phyloP scores from a whole-genome alignment of 1,140 invertebrate species.

The Drosophila chauvacae region DNA sequence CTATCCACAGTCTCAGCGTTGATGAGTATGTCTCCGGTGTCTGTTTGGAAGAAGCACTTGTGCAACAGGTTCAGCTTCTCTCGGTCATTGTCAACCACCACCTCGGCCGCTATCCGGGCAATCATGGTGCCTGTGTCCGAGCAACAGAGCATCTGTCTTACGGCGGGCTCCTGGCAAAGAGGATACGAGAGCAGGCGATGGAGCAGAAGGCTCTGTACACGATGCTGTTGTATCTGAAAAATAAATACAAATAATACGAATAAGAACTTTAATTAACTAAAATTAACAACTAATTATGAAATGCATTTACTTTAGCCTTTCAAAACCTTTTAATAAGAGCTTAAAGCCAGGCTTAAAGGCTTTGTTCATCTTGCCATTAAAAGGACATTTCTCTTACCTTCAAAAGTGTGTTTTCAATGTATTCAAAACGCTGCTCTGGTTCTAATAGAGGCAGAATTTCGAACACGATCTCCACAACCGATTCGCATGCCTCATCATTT shows the following conservation, averaged over 20 bases:
- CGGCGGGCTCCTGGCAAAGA: conserved; percentile 84
- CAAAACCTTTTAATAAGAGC: no score
- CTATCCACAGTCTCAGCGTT: conserved; percentile 85
- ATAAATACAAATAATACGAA: background rate
- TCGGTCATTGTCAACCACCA: conserved; percentile 82
- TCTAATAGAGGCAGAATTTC: conserved; percentile 86
- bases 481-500: conserved; percentile 83
- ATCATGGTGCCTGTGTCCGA: conserved; percentile 84
- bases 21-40: conserved; percentile 84
- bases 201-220: conserved; percentile 84
- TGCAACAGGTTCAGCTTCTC: conserved; percentile 84
- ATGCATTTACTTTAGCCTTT: background rate
- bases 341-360: no score
- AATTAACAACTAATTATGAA: background rate
- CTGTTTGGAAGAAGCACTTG: conserved; percentile 84
- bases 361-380: background rate
- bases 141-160: conserved; percentile 86
- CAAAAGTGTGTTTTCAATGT: conserved; percentile 84
- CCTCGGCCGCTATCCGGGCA: conserved; percentile 79
- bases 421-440: conserved; percentile 84
- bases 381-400: conserved; percentile 15
- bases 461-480: conserved; percentile 87
- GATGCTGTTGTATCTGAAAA: conserved; percentile 49
- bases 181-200: conserved; percentile 85
- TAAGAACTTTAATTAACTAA: background rate